phyloP scores from a whole-genome alignment of 2,113 vertebrate genomes.

The Struthio camelus region DNA sequence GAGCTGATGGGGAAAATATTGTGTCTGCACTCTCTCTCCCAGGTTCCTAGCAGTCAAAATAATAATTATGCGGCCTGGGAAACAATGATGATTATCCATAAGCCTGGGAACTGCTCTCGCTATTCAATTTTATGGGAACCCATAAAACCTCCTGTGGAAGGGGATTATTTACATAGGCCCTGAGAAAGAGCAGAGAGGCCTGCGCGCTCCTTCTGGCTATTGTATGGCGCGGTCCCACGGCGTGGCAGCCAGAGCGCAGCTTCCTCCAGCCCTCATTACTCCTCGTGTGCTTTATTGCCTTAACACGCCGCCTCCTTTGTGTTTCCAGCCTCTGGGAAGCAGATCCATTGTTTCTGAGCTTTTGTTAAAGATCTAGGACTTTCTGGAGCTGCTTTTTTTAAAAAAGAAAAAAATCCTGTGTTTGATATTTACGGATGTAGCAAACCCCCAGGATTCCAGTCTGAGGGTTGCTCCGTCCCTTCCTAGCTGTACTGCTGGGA shows the following conservation, averaged over 20 bases:
- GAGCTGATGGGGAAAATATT: background rate
- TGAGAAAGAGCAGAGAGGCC: conserved; percentile 53
- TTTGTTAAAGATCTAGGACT: background rate
- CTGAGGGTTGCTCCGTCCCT: background rate
- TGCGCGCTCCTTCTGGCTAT: conserved; percentile 38
- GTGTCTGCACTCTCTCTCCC: background rate
- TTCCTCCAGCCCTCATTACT: conserved; percentile 48
- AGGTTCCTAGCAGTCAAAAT: conserved; percentile 42
- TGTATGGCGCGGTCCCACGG: conserved; percentile 13
- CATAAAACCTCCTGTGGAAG: background rate
- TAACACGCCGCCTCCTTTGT: background rate
- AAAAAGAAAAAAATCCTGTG: too few species aligned
- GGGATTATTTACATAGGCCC: conserved; percentile 57
- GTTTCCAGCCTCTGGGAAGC: background rate
- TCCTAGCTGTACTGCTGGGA: background rate
- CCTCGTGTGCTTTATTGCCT: background rate
- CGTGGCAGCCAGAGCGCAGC: background rate
- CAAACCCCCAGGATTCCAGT: background rate
- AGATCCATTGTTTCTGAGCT: background rate
- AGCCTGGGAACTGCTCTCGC: conserved; percentile 53
- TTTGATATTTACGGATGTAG: background rate
- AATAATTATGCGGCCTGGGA: conserved; percentile 36
- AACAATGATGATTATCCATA: conserved; percentile 43
- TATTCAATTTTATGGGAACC: conserved; percentile 49
- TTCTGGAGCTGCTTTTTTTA: background rate